A percentile compares a stretch with the other conserved stretches of the same genome.
phyloP scores from a whole-genome alignment of 2,113 vertebrate species.

The Gila orcuttii region DNA sequence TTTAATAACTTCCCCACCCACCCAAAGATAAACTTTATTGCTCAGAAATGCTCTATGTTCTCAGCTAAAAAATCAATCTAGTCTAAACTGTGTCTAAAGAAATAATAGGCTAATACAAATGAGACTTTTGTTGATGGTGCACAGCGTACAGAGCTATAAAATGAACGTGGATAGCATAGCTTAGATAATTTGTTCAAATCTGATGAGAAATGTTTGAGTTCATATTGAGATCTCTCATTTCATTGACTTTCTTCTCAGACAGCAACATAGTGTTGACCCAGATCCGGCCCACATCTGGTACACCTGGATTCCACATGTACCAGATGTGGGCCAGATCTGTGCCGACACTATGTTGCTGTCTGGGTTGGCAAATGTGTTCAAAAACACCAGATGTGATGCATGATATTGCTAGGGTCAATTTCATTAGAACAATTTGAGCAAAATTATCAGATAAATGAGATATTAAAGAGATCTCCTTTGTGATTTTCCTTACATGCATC shows the following conservation, averaged over 20 bases:
- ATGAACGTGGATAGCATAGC: neutral
- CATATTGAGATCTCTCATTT: neutral
- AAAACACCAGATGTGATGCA: too few species aligned
- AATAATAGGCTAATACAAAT: neutral
- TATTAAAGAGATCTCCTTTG: neutral
- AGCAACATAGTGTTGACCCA: too few species aligned
- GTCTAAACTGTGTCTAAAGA: neutral
- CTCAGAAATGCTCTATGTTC: neutral
- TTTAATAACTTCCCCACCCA: conserved; percentile 1
- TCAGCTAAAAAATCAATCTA: neutral
- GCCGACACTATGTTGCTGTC: too few species aligned
- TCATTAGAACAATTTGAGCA: neutral
- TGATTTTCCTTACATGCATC: conserved; percentile 56
- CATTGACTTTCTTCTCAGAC: neutral
- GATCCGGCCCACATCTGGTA: too few species aligned
- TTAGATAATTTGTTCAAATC: neutral
- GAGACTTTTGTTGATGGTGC: neutral
- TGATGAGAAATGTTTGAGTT: neutral
- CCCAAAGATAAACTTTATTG: neutral
- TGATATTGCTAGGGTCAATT: neutral
- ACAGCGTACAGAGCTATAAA: neutral
- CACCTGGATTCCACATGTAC: too few species aligned
- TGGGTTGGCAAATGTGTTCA: too few species aligned
- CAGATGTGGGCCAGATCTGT: too few species aligned
- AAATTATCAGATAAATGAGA: neutral